Base-by-base conservation (phyloP, 2,797 vertebrate species). In the Sebastes iracundus region DNA sequence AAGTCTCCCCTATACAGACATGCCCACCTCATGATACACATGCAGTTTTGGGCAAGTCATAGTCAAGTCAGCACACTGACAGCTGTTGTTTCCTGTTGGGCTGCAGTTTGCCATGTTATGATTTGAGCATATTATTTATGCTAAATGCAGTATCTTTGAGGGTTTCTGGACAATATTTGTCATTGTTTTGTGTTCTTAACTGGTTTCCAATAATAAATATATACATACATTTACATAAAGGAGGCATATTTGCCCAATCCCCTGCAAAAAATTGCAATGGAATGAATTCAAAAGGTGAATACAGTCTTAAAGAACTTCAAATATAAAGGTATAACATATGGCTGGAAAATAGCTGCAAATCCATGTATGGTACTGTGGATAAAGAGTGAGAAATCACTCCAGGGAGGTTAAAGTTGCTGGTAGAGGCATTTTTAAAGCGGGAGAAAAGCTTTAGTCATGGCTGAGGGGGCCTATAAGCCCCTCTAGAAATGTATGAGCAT, bases 401-500 rank as follows among this genome's bases (percentile, higher is more conserved):
- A 7, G 78, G 74, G 77, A 84, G 61, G 89, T 76, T 79, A 79
- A 86, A 92, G 79, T 85, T 87, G 80, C 77, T 84, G 80, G 85
- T n/a, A 67, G 81, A 81, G 28, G 76, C 81, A 82, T 68, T 90
- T 87, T 90, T 75, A 79, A 88, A 83, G 78, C 2, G 8, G 65
- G 74, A 73, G 73, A 84, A 91, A 84, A 86, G 81, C 77, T 89
- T 93, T 85, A 85, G 82, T 87, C 75, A 82, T 85, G 81, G 88
- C 86, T 90, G 82, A 83, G 25, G 59, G 59, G 72, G 75, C 76
- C 58, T 77, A 77, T 89, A 89, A 90, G 85, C 79, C 82, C 81
- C 79, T 77, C 67, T 67, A 73, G 63, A 86, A 86, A 83, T 82
- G 66, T 72, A 80, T 58, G 42, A 86, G 79, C 56, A 77, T 84